A percentile compares a stretch with the other conserved stretches of the same genome.
These are phyloP conservation scores for Venturia canescens DNA, from an alignment of 1,140 invertebrate species.

Conservation along the genomic window DNA sequence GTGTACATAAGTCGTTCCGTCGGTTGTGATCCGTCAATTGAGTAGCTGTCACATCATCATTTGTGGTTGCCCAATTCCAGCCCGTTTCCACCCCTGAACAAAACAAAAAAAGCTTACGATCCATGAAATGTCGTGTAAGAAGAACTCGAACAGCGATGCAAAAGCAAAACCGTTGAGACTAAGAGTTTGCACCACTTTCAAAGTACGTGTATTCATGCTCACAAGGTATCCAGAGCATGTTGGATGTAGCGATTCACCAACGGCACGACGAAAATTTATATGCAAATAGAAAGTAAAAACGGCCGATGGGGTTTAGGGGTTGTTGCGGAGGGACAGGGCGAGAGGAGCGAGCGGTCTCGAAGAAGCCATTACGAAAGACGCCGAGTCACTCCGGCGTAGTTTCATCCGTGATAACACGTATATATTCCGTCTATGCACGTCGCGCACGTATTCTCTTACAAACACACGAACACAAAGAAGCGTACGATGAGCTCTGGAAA, in stretches of 20 bases:
- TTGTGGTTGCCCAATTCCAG: conserved; percentile 28
- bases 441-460: background rate
- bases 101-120: conserved; percentile 5
- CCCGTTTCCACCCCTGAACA: conserved; percentile 20
- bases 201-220: background rate
- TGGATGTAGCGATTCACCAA: background rate
- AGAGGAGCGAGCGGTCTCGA: conserved; percentile 36
- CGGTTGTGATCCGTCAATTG: background rate
- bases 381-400: conserved; percentile 51
- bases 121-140: background rate
- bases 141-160: background rate
- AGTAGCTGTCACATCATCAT: conserved; percentile 9
- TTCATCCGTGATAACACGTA: conserved; percentile 42
- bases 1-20: background rate
- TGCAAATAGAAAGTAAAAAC: conserved; percentile 53
- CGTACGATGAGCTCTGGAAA: background rate
- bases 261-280: conserved; percentile 51
- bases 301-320: conserved; percentile 49
- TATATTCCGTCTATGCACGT: conserved; percentile 5
- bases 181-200: background rate
- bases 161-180: background rate
- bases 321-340: conserved; percentile 5
- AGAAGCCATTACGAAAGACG: conserved; percentile 51
- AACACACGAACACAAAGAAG: background rate
- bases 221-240: background rate